Percentiles rank a stretch among this genome's conserved stretches.
Conservation (phyloP, 2,113 vertebrate species). For the Gallinago undulata region DNA sequence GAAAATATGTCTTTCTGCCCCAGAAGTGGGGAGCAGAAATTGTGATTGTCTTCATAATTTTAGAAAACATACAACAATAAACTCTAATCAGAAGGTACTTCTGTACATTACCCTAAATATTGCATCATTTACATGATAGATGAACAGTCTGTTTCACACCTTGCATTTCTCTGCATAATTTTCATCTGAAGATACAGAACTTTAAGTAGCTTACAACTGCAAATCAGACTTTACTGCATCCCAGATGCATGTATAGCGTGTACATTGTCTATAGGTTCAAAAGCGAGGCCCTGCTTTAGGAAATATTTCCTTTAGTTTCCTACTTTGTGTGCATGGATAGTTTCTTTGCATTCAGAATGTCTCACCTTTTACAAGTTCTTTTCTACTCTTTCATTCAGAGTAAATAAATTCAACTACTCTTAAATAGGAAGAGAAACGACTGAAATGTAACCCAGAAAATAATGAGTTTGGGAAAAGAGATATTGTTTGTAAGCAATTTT, state of each 20-base stretch:
- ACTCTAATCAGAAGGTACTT: not conserved
- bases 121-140: constrained; percentile 6
- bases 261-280: not conserved
- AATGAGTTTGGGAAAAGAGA: not conserved
- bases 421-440: not conserved
- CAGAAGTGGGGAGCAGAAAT: not conserved
- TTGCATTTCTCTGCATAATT: not conserved
- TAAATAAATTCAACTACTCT: not conserved
- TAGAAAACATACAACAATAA: not conserved
- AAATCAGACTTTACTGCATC: not conserved
- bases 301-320: not conserved
- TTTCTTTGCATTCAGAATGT: not conserved
- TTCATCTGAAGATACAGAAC: not conserved
- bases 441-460: not conserved
- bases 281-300: not conserved
- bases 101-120: not conserved
- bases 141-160: not conserved
- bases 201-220: not conserved
- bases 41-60: not conserved
- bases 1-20: not conserved
- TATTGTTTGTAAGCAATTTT: not conserved
- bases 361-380: not conserved
- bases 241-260: not conserved
- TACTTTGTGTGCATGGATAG: not conserved
- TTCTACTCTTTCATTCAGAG: not conserved